Conservation (phyloP, 2,888 invertebrate species). For the Lydus trimaculatus region DNA sequence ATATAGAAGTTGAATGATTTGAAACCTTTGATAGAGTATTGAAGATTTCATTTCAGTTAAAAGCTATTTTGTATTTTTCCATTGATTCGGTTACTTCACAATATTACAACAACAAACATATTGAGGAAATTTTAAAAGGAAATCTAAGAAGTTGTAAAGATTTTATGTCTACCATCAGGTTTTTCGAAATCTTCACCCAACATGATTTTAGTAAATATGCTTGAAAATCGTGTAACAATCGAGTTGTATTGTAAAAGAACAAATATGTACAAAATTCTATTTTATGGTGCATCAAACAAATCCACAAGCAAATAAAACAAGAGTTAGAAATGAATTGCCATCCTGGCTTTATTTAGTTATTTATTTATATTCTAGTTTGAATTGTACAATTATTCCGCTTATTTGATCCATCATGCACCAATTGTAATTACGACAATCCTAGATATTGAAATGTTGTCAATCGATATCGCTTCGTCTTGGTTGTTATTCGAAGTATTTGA, state of each 20-base stretch:
- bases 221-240: background rate
- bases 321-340: background rate
- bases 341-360: too few species aligned
- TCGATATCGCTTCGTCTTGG: background rate
- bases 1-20: background rate
- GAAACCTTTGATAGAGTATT: background rate
- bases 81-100: background rate
- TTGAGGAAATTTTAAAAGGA: background rate
- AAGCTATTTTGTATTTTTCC: slow-evolving; percentile 32
- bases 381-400: background rate
- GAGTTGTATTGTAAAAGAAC: background rate
- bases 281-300: background rate
- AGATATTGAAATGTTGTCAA: slow-evolving; percentile 2
- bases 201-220: slow-evolving; percentile 2
- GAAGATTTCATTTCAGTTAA: slow-evolving; percentile 11
- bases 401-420: background rate
- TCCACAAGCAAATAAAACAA: background rate
- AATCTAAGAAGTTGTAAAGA: background rate
- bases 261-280: background rate
- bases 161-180: background rate
- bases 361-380: background rate
- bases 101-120: background rate
- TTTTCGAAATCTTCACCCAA: background rate
- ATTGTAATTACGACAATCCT: background rate
- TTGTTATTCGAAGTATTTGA: background rate